phyloP scores from a whole-genome alignment of 2,888 invertebrate species.

The Mythimna albipuncta region DNA sequence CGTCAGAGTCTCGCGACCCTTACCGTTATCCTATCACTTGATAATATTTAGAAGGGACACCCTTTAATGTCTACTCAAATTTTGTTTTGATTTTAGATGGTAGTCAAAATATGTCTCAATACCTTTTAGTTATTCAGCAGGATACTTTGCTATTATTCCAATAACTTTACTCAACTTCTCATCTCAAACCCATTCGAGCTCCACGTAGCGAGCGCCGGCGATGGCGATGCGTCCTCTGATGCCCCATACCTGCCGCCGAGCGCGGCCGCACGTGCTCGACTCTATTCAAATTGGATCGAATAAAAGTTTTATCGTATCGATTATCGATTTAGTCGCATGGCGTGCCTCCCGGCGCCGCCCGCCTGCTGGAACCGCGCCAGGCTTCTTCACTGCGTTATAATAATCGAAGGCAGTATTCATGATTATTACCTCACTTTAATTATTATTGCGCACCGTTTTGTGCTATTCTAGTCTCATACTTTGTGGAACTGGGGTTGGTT shows the following conservation, averaged over 20 bases:
- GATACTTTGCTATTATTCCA: not conserved
- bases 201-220: not conserved
- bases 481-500: conserved; percentile 19
- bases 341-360: conserved; percentile 71
- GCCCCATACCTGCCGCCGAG: conserved; percentile 33
- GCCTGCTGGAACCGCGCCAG: conserved; percentile 76
- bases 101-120: too few species aligned
- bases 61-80: too few species aligned
- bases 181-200: not conserved
- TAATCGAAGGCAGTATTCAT: conserved; percentile 70
- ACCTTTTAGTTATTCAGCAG: not conserved
- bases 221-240: conserved; percentile 23
- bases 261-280: conserved; percentile 54
- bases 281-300: conserved; percentile 85
- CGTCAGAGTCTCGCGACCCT: too few species aligned
- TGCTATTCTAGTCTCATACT: conserved; percentile 44
- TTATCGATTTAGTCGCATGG: conserved; percentile 74
- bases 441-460: conserved; percentile 53
- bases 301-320: conserved; percentile 85
- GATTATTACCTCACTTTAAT: conserved; percentile 71
- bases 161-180: not conserved
- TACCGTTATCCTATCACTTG: too few species aligned
- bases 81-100: too few species aligned
- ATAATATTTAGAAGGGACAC: too few species aligned
- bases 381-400: conserved; percentile 77